These are phyloP conservation scores for Drosophila birchii DNA, from an alignment of 2,888 invertebrate genomes.

Conservation along the genomic window DNA sequence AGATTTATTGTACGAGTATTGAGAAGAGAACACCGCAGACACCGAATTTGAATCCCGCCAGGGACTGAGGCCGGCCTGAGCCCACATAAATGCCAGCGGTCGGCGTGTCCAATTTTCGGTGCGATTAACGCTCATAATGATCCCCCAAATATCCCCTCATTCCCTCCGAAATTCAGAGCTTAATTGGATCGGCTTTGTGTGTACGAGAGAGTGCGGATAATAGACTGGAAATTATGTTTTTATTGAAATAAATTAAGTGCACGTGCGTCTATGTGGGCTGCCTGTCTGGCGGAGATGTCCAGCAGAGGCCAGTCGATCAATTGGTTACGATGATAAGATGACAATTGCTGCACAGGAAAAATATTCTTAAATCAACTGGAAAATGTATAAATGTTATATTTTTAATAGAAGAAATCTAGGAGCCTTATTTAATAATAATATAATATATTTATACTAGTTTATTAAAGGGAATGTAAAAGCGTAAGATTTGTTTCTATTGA, in stretches of 20 bases:
- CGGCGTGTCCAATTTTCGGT: conserved; percentile 64
- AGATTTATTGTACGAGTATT: conserved; percentile 75
- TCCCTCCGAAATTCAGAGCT: conserved; percentile 41
- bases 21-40: conserved; percentile 26
- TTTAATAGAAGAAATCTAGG: too few species aligned
- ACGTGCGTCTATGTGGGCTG: conserved; percentile 76
- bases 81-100: conserved; percentile 50
- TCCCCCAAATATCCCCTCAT: not conserved
- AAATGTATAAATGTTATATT: not conserved
- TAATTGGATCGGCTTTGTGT: conserved; percentile 70
- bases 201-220: conserved; percentile 61
- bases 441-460: not conserved
- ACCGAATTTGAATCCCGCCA: conserved; percentile 34
- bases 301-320: conserved; percentile 35
- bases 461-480: not conserved
- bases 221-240: conserved; percentile 76
- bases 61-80: conserved; percentile 6
- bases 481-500: too few species aligned
- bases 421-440: too few species aligned
- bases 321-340: conserved; percentile 44
- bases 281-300: conserved; percentile 2
- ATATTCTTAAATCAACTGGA: fast-evolving
- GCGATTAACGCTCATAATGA: conserved; percentile 67
- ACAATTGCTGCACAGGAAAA: conserved; percentile 21
- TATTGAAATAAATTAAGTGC: conserved; percentile 81